Conservation (phyloP, 2,888 invertebrate genomes). For the Heliconius ismenius region DNA sequence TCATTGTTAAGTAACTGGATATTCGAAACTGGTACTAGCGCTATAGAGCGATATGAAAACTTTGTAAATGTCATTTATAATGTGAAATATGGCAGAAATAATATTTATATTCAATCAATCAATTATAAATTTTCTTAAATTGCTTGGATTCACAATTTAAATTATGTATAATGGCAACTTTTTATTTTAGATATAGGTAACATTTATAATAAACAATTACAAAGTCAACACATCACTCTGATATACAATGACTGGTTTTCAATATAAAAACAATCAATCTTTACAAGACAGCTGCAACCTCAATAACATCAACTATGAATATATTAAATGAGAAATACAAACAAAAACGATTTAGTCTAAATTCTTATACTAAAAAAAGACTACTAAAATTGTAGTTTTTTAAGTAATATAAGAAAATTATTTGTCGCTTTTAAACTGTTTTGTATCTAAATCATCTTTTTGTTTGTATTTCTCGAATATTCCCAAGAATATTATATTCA, state of each 20-base stretch:
- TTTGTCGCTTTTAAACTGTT: neutral
- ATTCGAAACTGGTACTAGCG: neutral
- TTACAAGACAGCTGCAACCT: slow-evolving; percentile 74
- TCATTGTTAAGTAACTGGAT: slow-evolving; percentile 41
- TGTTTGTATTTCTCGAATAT: slow-evolving; percentile 47
- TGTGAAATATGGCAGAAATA: neutral
- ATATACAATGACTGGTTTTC: slow-evolving; percentile 37
- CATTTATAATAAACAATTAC: slow-evolving; percentile 5
- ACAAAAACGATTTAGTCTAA: neutral
- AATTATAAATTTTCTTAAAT: too few species aligned
- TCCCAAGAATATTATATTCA: slow-evolving; percentile 39
- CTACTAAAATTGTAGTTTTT: neutral
- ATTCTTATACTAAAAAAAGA: neutral
- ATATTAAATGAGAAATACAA: slow-evolving; percentile 45
- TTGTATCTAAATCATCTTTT: neutral
- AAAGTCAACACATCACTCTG: slow-evolving; percentile 24
- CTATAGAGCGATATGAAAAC: slow-evolving; percentile 23
- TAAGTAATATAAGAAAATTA: neutral
- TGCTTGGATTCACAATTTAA: too few species aligned
- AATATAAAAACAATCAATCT: slow-evolving; percentile 50
- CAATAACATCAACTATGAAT: slow-evolving; percentile 65
- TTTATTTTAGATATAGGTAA: neutral
- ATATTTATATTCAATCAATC: too few species aligned
- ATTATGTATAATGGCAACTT: too few species aligned
- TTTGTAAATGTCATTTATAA: slow-evolving; percentile 16